Base-by-base conservation (phyloP, 2,888 invertebrate species). In the Opisthograptis luteolata region DNA sequence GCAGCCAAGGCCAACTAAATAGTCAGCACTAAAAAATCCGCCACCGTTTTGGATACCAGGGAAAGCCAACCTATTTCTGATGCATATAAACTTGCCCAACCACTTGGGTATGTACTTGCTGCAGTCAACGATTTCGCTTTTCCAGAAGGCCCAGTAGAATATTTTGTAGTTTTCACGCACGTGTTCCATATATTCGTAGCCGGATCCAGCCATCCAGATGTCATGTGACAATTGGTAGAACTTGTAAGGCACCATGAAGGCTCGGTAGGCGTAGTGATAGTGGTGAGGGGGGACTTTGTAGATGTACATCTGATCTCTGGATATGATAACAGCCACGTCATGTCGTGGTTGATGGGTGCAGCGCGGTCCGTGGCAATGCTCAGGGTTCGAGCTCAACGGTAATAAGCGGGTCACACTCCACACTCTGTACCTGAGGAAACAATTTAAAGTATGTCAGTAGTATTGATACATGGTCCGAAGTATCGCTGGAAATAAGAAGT, bases 21-120 rank as follows among this genome's bases (percentile, higher is more conserved):
- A 5, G 0, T 51, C 20, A 0, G 25, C 31, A 13, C 2, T 12
- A 4, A 72, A 62, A 0, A 84, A 35, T 0, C 68, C 68, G 0
- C 77, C 80, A 0, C 85, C 84, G 28, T 77, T 81, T 1, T 70
- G 78, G 0, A 84, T 0, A 0, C 83, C 82, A 0, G 77, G 13
- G 1, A 49, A 66, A 0, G 31, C 1, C 0, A 35, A 0, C 0
- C 5, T 1, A 50, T 84, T 84, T n/a, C 20, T 60, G 0, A 81
- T 17, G 37, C 84, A 84, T 10, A 83, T 75, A 40, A 83, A 84
- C 52, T 82, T 82, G 0, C 83, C 84, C 84, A 83, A 84, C 64
- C 62, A 78, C 50, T 84, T 84, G 0, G 82, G 82, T 0, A 83
- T 24, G 19, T 73, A 79, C 2, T 48, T 69, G 0, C 76, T 77